phyloP scores from a whole-genome alignment of 2,888 invertebrate genomes.

The Elaeidobius kamerunicus region DNA sequence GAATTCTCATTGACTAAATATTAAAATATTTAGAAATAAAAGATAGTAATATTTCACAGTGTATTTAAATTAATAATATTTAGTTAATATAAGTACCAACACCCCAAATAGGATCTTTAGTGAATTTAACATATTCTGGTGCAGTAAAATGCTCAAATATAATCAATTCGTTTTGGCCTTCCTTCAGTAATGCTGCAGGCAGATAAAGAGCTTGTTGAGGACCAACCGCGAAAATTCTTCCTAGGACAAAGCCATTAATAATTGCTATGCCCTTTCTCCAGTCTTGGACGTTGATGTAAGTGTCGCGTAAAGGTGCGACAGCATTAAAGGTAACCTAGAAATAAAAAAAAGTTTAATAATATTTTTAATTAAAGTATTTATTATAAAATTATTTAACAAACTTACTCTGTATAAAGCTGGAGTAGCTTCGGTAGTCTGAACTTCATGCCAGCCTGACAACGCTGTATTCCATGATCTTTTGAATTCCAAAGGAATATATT shows the following conservation, averaged over 20 bases:
- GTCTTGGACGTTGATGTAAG: constrained; percentile 73
- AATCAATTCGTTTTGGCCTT: constrained; percentile 48
- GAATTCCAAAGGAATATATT: constrained; percentile 52
- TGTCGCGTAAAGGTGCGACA: constrained; percentile 58
- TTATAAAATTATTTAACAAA: constrained; percentile 2
- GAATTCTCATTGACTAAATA: too few relatives aligned
- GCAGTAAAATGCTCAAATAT: constrained; percentile 46
- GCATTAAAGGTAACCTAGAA: constrained; percentile 23
- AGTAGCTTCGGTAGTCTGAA: constrained; percentile 56
- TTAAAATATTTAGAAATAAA: too few relatives aligned
- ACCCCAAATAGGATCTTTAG: constrained; percentile 36
- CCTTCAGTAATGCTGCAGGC: constrained; percentile 66
- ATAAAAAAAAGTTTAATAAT: neutral
- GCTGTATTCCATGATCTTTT: constrained; percentile 47
- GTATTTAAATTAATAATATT: neutral
- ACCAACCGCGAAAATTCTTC: constrained; percentile 73
- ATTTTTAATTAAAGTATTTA: neutral
- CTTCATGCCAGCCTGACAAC: constrained; percentile 58
- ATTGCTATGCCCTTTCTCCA: constrained; percentile 86
- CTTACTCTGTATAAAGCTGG: constrained; percentile 55
- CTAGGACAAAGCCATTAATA: constrained; percentile 81
- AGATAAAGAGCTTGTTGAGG: constrained; percentile 82
- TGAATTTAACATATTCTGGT: constrained; percentile 37
- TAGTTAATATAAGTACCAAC: constrained; percentile 23
- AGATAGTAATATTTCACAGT: too few relatives aligned